phyloP scores from a whole-genome alignment of 2,113 vertebrate genomes.

The Oxyruncus cristatus region DNA sequence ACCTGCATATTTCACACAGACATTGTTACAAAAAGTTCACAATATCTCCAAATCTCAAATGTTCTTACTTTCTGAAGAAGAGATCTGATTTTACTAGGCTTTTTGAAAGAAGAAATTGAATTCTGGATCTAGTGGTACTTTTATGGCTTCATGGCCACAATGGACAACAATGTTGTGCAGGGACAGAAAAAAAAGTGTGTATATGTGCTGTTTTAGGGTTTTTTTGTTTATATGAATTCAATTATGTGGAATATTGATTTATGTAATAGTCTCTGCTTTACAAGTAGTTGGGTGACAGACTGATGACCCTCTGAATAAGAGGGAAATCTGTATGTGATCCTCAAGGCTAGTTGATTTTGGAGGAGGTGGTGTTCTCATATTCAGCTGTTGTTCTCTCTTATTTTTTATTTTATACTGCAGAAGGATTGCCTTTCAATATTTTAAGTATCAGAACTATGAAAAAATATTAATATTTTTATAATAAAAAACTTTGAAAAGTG shows the following conservation, averaged over 20 bases:
- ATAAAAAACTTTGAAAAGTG: not conserved
- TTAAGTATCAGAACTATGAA: not conserved
- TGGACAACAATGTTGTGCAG: not conserved
- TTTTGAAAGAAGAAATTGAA: not conserved
- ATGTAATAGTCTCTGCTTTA: not conserved
- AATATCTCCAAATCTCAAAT: not conserved
- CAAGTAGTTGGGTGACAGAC: not conserved
- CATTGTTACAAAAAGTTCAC: not conserved
- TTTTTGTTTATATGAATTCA: not conserved
- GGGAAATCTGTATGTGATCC: not conserved
- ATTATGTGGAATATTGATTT: rapidly evolving
- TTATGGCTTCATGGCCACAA: not conserved
- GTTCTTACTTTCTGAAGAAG: not conserved
- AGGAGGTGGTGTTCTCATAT: rapidly evolving
- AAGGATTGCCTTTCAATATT: not conserved
- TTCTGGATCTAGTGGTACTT: not conserved
- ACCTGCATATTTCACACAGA: not conserved
- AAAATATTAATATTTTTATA: not conserved
- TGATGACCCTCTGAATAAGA: not conserved
- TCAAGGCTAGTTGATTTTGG: not conserved
- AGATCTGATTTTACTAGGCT: not conserved
- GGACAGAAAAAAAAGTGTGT: not conserved
- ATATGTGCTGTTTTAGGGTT: not conserved
- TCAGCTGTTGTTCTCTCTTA: not conserved
- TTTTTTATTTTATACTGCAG: not conserved